phyloP scores from a whole-genome alignment of 2,113 vertebrate species.

The Callocephalon fimbriatum region DNA sequence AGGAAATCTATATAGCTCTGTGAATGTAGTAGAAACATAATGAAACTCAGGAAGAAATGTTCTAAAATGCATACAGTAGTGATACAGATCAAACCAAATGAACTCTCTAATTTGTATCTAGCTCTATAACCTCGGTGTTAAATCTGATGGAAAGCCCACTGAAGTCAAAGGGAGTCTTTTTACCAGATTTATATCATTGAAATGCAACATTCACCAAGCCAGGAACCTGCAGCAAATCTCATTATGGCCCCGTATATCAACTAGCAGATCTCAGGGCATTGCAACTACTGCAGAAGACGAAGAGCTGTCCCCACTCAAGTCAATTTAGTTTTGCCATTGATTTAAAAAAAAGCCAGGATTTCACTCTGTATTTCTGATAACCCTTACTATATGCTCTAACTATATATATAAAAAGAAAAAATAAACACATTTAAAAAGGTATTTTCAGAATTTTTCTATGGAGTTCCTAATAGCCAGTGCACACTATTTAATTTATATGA shows the following conservation, averaged over 20 bases:
- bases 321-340: not conserved
- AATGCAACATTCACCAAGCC: constrained; percentile 36
- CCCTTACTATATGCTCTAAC: not conserved
- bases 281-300: not conserved
- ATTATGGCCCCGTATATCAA: constrained; percentile 21
- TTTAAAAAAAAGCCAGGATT: not conserved
- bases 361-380: not conserved
- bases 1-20: constrained; percentile 41
- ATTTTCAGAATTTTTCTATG: not conserved
- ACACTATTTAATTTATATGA: not conserved
- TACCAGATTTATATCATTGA: constrained; percentile 31
- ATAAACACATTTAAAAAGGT: not conserved
- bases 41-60: constrained; percentile 44
- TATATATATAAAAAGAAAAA: not conserved
- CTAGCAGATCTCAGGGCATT: not conserved
- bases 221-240: constrained; percentile 10
- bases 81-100: constrained; percentile 53
- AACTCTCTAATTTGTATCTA: constrained; percentile 37
- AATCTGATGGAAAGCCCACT: constrained; percentile 46
- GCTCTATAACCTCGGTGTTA: constrained; percentile 2
- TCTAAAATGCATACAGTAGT: constrained; percentile 20
- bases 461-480: not conserved
- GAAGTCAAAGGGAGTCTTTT: constrained; percentile 48
- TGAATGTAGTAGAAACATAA: constrained; percentile 22
- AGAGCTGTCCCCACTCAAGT: not conserved